These are phyloP conservation scores for Avahi laniger DNA, from an alignment of 2,797 vertebrate species.

Conservation along the genomic window DNA sequence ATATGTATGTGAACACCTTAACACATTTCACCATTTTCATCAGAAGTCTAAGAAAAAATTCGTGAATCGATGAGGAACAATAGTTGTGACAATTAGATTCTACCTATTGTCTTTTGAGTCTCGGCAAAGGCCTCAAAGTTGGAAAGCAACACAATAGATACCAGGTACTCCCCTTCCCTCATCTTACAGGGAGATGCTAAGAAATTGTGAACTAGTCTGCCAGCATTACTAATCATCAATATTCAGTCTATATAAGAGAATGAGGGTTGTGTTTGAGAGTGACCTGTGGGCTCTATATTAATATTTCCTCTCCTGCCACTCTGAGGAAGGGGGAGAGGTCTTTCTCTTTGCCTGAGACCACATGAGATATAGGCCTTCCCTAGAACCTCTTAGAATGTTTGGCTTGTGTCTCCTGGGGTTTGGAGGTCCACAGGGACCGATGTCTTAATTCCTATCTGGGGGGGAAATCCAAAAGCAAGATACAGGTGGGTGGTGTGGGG, in stretches of 20 bases:
- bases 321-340: background rate
- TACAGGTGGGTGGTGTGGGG: background rate
- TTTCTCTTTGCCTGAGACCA: background rate
- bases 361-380: background rate
- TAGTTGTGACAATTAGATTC: background rate
- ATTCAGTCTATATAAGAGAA: background rate
- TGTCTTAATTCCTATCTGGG: background rate
- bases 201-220: background rate
- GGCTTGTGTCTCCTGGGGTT: background rate
- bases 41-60: background rate
- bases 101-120: background rate
- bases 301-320: background rate
- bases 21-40: constrained; percentile 1
- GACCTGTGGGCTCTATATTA: background rate
- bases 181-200: background rate
- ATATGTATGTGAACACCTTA: background rate
- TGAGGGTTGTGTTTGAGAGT: background rate
- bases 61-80: background rate
- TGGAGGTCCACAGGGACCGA: background rate
- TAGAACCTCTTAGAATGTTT: background rate
- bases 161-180: background rate
- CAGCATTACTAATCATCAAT: background rate
- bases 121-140: background rate
- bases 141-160: background rate
- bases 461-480: background rate